Evolutionary conservation across 2,888 invertebrate species (phyloP), one percentile per base, ranked within the genome.

Genomic region (Ferrisia virgata): DNA sequence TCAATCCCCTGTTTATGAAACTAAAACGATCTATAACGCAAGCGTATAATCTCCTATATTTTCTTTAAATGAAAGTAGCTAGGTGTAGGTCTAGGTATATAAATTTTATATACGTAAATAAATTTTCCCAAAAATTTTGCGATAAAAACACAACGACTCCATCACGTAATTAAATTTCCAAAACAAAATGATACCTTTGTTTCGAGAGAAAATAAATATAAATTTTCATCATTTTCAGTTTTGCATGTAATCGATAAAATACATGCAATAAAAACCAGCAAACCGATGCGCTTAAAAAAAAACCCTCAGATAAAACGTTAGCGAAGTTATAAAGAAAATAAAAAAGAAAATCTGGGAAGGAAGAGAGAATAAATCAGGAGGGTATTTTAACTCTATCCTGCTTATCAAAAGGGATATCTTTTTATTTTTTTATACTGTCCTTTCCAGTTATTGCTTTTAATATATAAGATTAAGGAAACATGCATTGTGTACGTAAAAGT

Each of bases 381-480:
- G 82, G 76, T 72, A 82, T 82, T 40, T 72, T 43, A 82, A 82
- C 82, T 82, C 40, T 76, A 69, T 64, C 69, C 69, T 43, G 82
- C 82, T 82, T 82, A 82, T 82, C 72, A 82, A 82, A 64, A 82
- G 76, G 72, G 82, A 82, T 82, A 82, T 82, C 72, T 72, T 72
- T 72, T 69, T 72, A 69, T 82, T 82, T 40, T 69, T 82, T 81
- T 81, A 81, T 47, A 81, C 82, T 76, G 82, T 72, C 69, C 82
- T 82, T 82, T 82, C 82, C 82, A 82, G 82, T 82, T 82, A 82
- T 82, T 82, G 82, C 82, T 82, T 82, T 82, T 82, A 82, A 82
- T 82, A 82, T 82, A 82, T 82, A 82, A 82, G 82, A 82, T 82
- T 82, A 82, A 82, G 82, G 81, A 69, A 82, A 82, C 82, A 82